Evolutionary conservation across 2,113 vertebrate species (phyloP).

Genomic region (Rhombomys opimus): DNA sequence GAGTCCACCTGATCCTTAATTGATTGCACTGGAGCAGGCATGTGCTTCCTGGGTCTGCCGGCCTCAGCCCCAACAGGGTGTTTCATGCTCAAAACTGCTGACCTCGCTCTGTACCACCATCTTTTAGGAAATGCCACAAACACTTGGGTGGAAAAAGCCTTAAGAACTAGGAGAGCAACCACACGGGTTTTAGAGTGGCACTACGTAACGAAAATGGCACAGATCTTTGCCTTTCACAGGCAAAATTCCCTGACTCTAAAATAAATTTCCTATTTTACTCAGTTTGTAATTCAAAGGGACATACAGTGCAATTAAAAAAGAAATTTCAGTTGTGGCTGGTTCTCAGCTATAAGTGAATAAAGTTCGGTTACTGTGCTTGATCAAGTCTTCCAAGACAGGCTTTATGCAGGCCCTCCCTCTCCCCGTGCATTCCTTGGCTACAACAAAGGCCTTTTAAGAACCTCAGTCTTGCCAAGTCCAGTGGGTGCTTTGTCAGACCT

Average conservation of each 20-base stretch:
- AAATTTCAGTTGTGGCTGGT: not conserved
- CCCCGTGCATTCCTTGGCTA: not conserved
- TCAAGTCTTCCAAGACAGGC: conserved; percentile 3
- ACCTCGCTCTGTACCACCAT: not conserved
- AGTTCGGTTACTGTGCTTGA: not conserved
- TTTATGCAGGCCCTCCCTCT: conserved; percentile 3
- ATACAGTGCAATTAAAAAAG: conserved; percentile 14
- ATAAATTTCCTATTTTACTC: conserved; percentile 4
- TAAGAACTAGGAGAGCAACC: conserved; percentile 4
- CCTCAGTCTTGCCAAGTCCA: not conserved
- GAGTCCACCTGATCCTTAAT: not conserved
- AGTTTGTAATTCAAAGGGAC: conserved; percentile 25
- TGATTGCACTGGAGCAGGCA: not conserved
- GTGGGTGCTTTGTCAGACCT: conserved; percentile 56
- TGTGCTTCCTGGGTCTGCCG: not conserved
- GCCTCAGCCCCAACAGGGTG: not conserved
- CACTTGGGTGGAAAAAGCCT: not conserved
- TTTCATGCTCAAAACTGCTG: not conserved
- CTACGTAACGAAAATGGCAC: not conserved
- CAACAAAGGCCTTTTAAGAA: conserved; percentile 71
- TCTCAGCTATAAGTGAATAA: not conserved
- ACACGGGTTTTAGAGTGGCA: not conserved
- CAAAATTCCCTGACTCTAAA: conserved; percentile 12
- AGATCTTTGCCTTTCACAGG: not conserved
- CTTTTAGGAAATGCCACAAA: not conserved